Base-by-base conservation (phyloP, 2,888 invertebrate species). In the Drosophila niveifrons region DNA sequence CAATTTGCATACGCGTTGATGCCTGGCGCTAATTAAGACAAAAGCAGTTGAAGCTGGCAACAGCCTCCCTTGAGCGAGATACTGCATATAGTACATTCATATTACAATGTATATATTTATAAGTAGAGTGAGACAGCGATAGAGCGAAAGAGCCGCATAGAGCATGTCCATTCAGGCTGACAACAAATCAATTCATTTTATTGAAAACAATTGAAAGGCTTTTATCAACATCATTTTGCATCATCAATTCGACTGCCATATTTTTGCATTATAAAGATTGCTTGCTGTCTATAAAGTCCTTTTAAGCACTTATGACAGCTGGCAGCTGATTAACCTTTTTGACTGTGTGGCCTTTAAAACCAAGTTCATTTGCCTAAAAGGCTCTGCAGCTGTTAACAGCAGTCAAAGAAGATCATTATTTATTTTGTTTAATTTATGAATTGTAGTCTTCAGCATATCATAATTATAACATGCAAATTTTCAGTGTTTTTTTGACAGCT, bases 111-210 rank as follows among this genome's bases (percentile, higher is more conserved):
- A 43, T 13, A 44, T 7, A 17, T 29, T 31, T 15, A 48, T 39
- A 39, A 46, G 13, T 29, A 50, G 15, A 13, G 39, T 2, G 39
- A 41, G 39, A 17, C 9, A 44, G 18, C 9, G 36, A 50, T 13
- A 15, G 44, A 43, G 50, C 28, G 15, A 23, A 44, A 34, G 55
- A 34, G 17, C 23, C 11, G 29, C 63, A 44, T 36, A 51, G 39
- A 34, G 29, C 23, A 39, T 47, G 29, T 9, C 34, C 65, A 72
- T 63, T 67, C 47, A 72, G 77, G 70, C 69, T 50, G 71, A 48
- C 77, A 84, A 73, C 88, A 88, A 85, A 88, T 88, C 88, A 85
- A 83, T 83, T 88, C 82, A 82, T 88, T 75, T 79, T 68, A 83
- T 83, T 82, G 64, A 85, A 88, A 82, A 77, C 88, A 83, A 83